Conservation (phyloP, 2,113 vertebrate species). For the Ramphastos sulfuratus region DNA sequence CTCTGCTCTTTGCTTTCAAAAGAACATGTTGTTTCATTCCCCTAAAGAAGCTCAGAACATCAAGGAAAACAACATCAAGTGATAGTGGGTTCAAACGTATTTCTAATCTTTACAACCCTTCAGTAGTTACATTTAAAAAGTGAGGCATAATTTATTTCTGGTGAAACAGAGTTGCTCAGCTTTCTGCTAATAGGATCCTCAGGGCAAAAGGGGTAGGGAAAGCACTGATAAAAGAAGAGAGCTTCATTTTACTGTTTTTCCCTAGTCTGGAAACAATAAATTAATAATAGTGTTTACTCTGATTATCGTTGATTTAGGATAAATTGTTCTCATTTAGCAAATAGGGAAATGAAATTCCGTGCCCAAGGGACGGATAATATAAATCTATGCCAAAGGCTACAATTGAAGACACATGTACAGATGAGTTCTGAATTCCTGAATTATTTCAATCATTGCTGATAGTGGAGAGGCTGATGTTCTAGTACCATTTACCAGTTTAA, state of each 20-base stretch:
- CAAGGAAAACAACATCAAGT: conserved; percentile 73
- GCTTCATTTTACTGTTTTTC: conserved; percentile 16
- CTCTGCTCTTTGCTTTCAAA: conserved; percentile 59
- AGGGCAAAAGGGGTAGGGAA: conserved; percentile 63
- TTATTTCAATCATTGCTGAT: conserved; percentile 19
- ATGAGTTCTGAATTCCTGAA: conserved; percentile 44
- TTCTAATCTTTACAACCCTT: conserved; percentile 74
- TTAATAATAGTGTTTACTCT: conserved; percentile 70
- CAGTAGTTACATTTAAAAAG: conserved; percentile 70
- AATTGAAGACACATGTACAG: conserved; percentile 21
- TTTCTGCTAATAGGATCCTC: conserved; percentile 76
- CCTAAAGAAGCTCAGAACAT: conserved; percentile 65
- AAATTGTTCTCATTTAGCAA: conserved; percentile 67
- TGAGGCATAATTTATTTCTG: conserved; percentile 73
- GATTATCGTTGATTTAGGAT: conserved; percentile 66
- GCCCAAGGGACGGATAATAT: conserved; percentile 13
- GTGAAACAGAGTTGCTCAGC: conserved; percentile 69
- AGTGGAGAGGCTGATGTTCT: neutral
- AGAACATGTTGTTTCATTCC: conserved; percentile 54
- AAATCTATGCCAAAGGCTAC: conserved; percentile 38
- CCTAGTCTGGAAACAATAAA: conserved; percentile 67
- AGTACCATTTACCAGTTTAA: neutral
- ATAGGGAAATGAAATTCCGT: conserved; percentile 31
- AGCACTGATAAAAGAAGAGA: conserved; percentile 52
- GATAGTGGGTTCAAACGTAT: conserved; percentile 63